Base-by-base conservation (phyloP, 92 coral and sea anemone species). In the Bergia sp. region DNA sequence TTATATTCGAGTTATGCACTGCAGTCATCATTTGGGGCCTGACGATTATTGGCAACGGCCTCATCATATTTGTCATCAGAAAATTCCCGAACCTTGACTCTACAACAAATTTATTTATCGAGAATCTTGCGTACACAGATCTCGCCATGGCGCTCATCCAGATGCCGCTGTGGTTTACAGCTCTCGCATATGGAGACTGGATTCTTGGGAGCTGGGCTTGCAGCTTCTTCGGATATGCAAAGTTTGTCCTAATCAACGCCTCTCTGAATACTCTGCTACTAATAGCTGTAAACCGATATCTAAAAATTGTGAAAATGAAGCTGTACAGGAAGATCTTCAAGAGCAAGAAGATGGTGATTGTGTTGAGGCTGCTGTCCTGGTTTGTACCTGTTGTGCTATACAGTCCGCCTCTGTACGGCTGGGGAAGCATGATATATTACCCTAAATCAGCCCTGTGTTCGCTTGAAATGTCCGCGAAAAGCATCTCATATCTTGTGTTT, bases 131-230 rank as follows among this genome's bases (percentile, higher is more conserved):
- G 45, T 37, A 81, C 66, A 77, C 88, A 9, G 94, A 90, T 40
- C 67, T 92, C 42, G 78, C 66, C 3, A 79, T 86, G 73, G 86
- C 94, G 6, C 18, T 92, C 15, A 45, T 92, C 16, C 29, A 75
- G 10, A 92, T 92, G 94, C 94, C 94, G 3, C 12, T 92, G 50
- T 92, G 94, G 94, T 79, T 92, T 40, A 83, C 85, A 40, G 81
- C 81, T 40, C 79, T 92, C 20, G 77, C 80, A 1, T 64, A 86
- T 53, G 94, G 92, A n/a, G 88, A 47, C 1, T 92, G 94, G 94
- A 86, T 90, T 37, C 88, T 92, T 57, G 92, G 94, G 1, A 47
- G 50, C 0, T 61, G 41, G 20, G 50, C 85, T 37, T 92, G 94
- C 38, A 86, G 66, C 50, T 37, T 89, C 23, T 86, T 89, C 4